Evolutionary conservation across 1,140 invertebrate genomes (phyloP), one percentile per base, ranked within the genome.

Genomic region (Dinothrombium tinctorium): DNA sequence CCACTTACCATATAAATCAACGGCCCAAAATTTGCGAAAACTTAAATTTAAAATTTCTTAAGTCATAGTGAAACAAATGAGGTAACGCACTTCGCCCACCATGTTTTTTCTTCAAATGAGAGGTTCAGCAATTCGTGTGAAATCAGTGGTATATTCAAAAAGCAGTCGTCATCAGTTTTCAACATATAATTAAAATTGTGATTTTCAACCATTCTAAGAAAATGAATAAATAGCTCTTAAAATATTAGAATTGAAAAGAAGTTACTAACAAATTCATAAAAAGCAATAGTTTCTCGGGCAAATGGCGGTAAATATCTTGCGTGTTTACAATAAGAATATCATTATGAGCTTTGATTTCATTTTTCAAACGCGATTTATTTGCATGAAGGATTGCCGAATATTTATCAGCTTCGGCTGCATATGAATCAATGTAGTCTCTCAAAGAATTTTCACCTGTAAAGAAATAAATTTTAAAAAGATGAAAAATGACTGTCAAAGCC

Each of bases 1-100:
- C 51, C 51, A 53, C 45, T 53, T 53, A 5, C 51, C 50, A 33
- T 45, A 29, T 23, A 45, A 40, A 39, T 53, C 45, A 3, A 51
- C 37, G 5, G 35, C 26, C 51, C 47, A 53, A 12, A 45, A 32
- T 20, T 39, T 42, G 21, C 51, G 37, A 28, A 50, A 49, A 41
- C 50, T 51, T 21, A 12, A 7, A 32, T 8, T 20, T 33, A 25
- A 42, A 37, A 25, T 20, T 15, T 23, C 17, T 33, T 39, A 39
- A 26, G 9, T 15, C 33, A 36, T 4, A 20, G 21, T 40, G 2
- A 32, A 22, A 15, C 33, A 33, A 31, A 38, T 15, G 24, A 33
- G 22, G 14, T 20, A 21, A 19, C 36, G 37, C 45, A 50, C 49
- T 41, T 48, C 31, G 47, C 47, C 45, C 39, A 48, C 41, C 47